Evolutionary conservation across 1,140 invertebrate species (phyloP).

Genomic region (Agrilus planipennis): DNA sequence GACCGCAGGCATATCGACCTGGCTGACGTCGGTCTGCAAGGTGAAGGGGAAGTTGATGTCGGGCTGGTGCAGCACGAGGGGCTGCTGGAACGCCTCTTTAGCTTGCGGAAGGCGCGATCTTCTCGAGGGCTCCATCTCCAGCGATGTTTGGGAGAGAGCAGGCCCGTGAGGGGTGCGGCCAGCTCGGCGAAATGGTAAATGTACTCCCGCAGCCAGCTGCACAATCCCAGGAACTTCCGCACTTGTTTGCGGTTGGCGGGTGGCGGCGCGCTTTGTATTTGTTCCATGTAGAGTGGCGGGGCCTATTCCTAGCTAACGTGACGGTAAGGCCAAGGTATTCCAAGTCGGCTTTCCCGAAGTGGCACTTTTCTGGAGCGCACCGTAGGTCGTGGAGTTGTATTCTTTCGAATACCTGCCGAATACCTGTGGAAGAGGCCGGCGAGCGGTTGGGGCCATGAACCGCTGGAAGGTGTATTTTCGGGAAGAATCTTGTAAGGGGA

Average conservation of each 20-base stretch:
- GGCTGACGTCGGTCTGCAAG: slow-evolving; percentile 10
- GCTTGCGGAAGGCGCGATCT: slow-evolving; percentile 9
- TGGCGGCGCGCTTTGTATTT: slow-evolving; percentile 15
- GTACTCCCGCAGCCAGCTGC: slow-evolving; percentile 21
- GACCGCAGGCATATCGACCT: slow-evolving; percentile 9
- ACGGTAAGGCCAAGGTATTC: slow-evolving; percentile 23
- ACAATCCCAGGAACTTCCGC: slow-evolving; percentile 16
- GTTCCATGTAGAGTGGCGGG: slow-evolving; percentile 16
- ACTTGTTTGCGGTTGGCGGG: slow-evolving; percentile 16
- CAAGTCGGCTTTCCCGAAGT: slow-evolving; percentile 7
- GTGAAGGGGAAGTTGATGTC: slow-evolving; percentile 8
- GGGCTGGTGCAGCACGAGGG: slow-evolving; percentile 3
- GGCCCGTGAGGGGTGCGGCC: slow-evolving; percentile 13
- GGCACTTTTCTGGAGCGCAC: slow-evolving; percentile 11
- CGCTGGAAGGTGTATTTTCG: background rate
- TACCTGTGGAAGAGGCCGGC: too few species aligned
- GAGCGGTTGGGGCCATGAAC: too few species aligned
- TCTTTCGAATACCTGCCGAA: too few species aligned
- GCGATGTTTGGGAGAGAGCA: slow-evolving; percentile 8
- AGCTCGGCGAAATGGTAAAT: slow-evolving; percentile 12
- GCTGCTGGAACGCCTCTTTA: slow-evolving; percentile 9
- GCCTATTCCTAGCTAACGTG: slow-evolving; percentile 11
- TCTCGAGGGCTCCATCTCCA: slow-evolving; percentile 10
- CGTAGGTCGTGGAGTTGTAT: too few species aligned
- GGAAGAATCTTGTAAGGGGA: background rate